Percentiles rank a stretch among this genome's conserved stretches.
phyloP scores from a whole-genome alignment of 2,888 invertebrate species.

The Pycnomerus fuliginosus region DNA sequence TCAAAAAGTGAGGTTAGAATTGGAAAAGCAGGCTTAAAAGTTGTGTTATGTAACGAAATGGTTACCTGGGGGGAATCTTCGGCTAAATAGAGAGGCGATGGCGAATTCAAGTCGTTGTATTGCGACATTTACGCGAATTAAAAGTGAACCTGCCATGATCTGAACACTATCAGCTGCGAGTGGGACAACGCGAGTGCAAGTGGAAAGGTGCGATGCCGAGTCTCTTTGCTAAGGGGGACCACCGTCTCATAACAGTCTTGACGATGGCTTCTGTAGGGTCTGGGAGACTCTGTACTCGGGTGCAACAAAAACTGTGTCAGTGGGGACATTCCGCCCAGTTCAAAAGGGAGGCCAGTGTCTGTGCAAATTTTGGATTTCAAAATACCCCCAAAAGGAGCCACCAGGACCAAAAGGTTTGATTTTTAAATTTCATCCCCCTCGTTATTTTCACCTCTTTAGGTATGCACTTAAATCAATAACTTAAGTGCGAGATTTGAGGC shows the following conservation, averaged over 20 bases:
- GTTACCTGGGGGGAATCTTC: conserved; percentile 55
- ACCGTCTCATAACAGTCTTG: conserved; percentile 67
- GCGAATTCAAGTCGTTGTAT: conserved; percentile 53
- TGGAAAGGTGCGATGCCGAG: conserved; percentile 35
- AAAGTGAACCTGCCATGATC: conserved; percentile 44
- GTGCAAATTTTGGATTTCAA: conserved; percentile 64
- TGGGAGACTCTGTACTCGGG: conserved; percentile 79
- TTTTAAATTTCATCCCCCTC: no score
- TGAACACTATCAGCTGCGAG: conserved; percentile 28
- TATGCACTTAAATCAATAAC: no score
- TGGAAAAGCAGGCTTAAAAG: conserved; percentile 15
- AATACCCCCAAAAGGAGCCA: conserved; percentile 50
- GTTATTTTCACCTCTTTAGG: no score
- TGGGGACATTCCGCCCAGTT: conserved; percentile 59
- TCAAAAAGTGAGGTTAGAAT: conserved; percentile 36
- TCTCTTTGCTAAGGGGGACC: conserved; percentile 31
- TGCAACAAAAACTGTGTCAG: conserved; percentile 79
- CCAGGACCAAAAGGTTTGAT: conserved; percentile 54
- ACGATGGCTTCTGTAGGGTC: conserved; percentile 83
- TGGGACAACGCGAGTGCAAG: conserved; percentile 36
- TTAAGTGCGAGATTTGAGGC: no score
- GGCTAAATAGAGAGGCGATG: conserved; percentile 45
- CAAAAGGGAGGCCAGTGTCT: conserved; percentile 55
- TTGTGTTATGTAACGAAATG: conserved; percentile 25
- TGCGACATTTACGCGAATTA: conserved; percentile 47